Evolutionary conservation across 2,888 invertebrate genomes (phyloP), one percentile per base, ranked within the genome.

Genomic region (Allophyes oxyacanthae): DNA sequence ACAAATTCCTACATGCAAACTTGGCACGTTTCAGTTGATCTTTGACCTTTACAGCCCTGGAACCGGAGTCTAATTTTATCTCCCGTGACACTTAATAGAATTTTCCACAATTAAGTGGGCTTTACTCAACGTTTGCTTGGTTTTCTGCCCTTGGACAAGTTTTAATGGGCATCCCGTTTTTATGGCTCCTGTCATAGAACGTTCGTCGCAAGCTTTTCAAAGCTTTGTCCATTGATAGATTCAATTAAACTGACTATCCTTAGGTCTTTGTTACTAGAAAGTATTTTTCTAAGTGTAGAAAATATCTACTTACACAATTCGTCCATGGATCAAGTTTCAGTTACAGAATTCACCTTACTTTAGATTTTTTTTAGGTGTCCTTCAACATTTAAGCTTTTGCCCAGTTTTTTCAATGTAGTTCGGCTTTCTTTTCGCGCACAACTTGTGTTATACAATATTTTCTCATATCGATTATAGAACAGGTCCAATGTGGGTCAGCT

Each of bases 401-500:
- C 20, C 2, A 20, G 2, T 3, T 20, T 20, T 20, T 20, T 3
- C 20, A 20, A 20, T 58, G 55, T 14, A 38, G 33, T 58, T 41
- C 25, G 56, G 63, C 55, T 65, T 64, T 69, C 26, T 32, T 63
- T 56, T 55, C 36, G 42, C 28, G 6, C n/a, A 33, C 11, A 45
- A 50, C 50, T 58, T 11, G 49, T 54, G 40, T 59, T 62, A 60
- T 54, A 49, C 40, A 64, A 60, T 60, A 40, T 48, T 66, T 54
- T 57, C 48, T 66, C 10, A 15, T 70, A 67, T 63, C 63, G 58
- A 57, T 69, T 66, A 62, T 58, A n/a, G 54, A 65, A 63, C 64
- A 38, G 44, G 62, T 63, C 43, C 57, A 68, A 78, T 79, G 65
- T 81, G 64, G 82, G 81, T 78, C 80, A 66, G 43, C 51, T 64